phyloP scores from a whole-genome alignment of 2,888 invertebrate genomes.

The Drosophila infuscata region DNA sequence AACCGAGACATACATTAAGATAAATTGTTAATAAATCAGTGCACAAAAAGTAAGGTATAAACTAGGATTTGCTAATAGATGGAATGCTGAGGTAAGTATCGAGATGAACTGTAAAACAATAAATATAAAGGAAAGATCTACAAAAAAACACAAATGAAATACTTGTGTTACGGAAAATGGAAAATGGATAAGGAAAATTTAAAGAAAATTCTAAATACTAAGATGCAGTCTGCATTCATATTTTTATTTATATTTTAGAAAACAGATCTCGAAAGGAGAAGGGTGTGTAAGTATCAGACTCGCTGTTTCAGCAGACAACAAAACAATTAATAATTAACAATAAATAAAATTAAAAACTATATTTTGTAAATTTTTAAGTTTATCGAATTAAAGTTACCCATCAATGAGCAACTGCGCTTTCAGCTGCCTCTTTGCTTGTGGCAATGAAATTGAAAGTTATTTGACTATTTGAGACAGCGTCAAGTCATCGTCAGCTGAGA shows the following conservation, averaged over 20 bases:
- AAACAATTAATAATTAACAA: background rate
- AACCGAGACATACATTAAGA: constrained; percentile 9
- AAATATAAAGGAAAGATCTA: background rate
- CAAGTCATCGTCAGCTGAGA: constrained; percentile 30
- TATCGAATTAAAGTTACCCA: background rate
- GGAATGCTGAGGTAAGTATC: background rate
- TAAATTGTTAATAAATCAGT: constrained; percentile 21
- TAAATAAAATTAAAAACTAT: background rate
- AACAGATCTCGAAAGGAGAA: accelerated
- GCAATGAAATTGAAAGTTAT: constrained; percentile 30
- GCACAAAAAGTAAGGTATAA: background rate
- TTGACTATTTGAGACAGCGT: constrained; percentile 19
- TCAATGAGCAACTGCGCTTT: background rate
- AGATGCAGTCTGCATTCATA: background rate
- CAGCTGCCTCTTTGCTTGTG: background rate
- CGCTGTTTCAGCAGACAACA: too few species aligned
- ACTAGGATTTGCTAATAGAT: background rate
- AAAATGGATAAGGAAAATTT: too few species aligned
- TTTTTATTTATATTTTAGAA: background rate
- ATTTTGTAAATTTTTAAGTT: background rate
- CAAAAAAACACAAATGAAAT: background rate
- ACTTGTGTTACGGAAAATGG: background rate
- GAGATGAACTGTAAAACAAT: background rate
- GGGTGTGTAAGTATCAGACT: too few species aligned
- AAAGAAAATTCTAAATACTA: background rate